Conservation (phyloP, 2,113 vertebrate genomes). For the Paratilapia polleni region DNA sequence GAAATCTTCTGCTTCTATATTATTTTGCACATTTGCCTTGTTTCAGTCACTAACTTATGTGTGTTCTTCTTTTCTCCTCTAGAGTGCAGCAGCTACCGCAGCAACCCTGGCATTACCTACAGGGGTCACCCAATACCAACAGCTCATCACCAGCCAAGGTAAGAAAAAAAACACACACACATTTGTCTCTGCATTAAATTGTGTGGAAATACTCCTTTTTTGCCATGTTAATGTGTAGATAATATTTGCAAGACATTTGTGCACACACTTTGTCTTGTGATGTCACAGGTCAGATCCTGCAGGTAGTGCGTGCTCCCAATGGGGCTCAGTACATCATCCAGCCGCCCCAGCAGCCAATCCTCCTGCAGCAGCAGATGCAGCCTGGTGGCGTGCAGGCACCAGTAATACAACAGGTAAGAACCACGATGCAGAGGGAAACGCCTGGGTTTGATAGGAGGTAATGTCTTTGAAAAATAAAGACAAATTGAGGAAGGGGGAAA, state of each 20-base stretch:
- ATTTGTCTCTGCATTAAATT: neutral
- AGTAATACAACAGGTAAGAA: conserved; percentile 94
- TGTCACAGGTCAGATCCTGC: conserved; percentile 91
- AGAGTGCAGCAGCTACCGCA: conserved; percentile 98
- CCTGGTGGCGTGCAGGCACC: conserved; percentile 93
- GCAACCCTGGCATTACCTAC: conserved; percentile 93
- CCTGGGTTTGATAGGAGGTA: neutral
- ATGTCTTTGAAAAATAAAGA: neutral
- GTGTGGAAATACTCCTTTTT: neutral
- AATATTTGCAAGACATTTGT: neutral
- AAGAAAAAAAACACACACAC: conserved; percentile 3
- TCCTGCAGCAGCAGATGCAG: conserved; percentile 97
- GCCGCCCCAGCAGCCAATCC: conserved; percentile 93
- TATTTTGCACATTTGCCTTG: neutral
- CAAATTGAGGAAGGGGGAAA: rapidly evolving
- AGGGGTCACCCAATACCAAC: conserved; percentile 93
- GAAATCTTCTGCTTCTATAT: neutral
- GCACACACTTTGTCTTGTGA: neutral
- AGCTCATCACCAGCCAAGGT: conserved; percentile 96
- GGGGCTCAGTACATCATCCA: conserved; percentile 96
- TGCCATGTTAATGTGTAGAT: neutral
- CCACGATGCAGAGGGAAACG: neutral
- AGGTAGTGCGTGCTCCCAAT: conserved; percentile 92
- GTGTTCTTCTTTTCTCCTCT: conserved; percentile 56
- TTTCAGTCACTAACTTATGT: neutral